Evolutionary conservation across 1,140 invertebrate species (phyloP).

Genomic region (Polypedilum vanderplanki): DNA sequence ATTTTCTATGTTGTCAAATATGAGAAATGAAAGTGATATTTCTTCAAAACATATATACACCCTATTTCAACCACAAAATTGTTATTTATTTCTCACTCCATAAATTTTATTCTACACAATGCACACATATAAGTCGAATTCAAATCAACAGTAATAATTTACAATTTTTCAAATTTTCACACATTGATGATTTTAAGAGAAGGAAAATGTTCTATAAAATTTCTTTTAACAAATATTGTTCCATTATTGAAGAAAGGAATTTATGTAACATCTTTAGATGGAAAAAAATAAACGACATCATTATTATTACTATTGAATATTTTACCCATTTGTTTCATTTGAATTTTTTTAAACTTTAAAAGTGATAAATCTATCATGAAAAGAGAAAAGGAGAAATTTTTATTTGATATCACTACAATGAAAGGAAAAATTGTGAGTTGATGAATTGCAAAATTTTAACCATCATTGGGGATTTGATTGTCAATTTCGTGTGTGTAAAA

Average conservation of each 20-base stretch:
- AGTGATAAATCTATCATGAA: neutral
- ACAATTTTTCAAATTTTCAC: constrained; percentile 19
- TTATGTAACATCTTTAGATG: neutral
- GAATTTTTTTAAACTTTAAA: neutral
- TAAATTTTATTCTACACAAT: neutral
- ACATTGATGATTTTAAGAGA: neutral
- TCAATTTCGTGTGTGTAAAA: constrained; percentile 6
- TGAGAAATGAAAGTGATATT: constrained; percentile 19
- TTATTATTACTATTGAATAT: constrained; percentile 9
- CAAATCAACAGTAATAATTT: constrained; percentile 19
- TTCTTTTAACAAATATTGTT: neutral
- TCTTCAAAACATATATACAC: neutral
- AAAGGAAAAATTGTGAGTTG: neutral
- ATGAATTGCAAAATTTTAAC: constrained; percentile 19
- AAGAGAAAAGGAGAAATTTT: neutral
- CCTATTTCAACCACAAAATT: neutral
- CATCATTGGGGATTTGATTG: neutral
- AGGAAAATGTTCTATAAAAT: neutral
- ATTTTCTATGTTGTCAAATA: constrained; percentile 12
- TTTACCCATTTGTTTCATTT: neutral
- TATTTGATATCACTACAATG: neutral
- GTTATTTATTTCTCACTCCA: constrained; percentile 13
- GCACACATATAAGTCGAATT: constrained; percentile 3
- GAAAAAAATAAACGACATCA: neutral
- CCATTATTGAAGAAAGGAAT: neutral